phyloP scores from a whole-genome alignment of 2,797 vertebrate genomes.

The Peromyscus eremicus region DNA sequence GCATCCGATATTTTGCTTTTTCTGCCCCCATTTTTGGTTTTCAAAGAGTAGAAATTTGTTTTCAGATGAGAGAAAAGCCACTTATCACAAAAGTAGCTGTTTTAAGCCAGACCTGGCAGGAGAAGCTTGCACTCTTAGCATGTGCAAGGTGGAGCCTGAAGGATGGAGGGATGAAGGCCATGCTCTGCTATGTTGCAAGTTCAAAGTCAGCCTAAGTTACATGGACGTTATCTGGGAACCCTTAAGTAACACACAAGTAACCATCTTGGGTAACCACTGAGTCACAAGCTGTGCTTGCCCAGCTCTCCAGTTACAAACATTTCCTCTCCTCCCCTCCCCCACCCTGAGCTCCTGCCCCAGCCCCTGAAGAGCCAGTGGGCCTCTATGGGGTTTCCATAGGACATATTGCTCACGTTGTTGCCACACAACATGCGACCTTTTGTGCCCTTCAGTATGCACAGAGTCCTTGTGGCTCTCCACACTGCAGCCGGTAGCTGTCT shows the following conservation, averaged over 20 bases:
- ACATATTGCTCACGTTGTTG: background rate
- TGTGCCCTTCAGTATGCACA: background rate
- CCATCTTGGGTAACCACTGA: background rate
- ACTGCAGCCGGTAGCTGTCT: accelerated
- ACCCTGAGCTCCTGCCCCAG: background rate
- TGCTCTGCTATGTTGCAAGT: background rate
- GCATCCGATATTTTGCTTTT: background rate
- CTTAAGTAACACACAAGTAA: background rate
- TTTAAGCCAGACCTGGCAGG: background rate
- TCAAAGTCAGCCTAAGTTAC: background rate
- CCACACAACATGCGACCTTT: background rate
- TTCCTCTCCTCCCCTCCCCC: too few species aligned
- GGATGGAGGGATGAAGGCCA: background rate
- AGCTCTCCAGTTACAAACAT: background rate
- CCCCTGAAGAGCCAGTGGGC: background rate
- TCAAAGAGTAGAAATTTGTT: background rate
- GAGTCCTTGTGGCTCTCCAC: background rate
- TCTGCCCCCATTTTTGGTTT: background rate
- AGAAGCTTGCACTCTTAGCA: background rate
- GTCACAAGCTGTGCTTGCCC: too few species aligned
- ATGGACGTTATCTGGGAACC: background rate
- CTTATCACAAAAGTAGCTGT: background rate
- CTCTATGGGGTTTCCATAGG: background rate
- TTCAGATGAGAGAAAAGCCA: background rate
- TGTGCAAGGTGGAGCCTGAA: background rate